Percentiles rank a stretch among this genome's conserved stretches.
Evolutionary conservation across 1,140 invertebrate genomes (phyloP).

Genomic region (Dreissena polymorpha): DNA sequence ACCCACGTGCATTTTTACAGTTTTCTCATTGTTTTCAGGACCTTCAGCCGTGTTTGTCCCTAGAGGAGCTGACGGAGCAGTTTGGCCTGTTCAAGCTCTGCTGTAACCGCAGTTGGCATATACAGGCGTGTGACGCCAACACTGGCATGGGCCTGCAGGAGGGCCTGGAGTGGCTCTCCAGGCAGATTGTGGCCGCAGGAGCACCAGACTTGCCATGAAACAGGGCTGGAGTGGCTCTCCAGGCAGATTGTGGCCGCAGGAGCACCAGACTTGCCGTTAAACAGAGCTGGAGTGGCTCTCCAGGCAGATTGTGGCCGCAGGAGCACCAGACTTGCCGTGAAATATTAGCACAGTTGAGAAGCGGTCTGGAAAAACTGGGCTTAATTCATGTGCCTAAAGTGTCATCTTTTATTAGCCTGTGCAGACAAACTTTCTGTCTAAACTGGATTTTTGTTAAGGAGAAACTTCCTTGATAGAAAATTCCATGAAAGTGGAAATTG

Average conservation of each 20-base stretch:
- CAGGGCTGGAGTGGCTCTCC: slow-evolving; percentile 98
- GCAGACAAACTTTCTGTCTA: too few relatives aligned
- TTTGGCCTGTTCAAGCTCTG: slow-evolving; percentile 93
- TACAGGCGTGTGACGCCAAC: slow-evolving; percentile 98
- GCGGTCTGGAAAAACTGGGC: too few relatives aligned
- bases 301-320: slow-evolving; percentile 83
- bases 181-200: slow-evolving; percentile 81
- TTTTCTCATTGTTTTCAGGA: slow-evolving; percentile 84
- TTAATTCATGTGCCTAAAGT: too few relatives aligned
- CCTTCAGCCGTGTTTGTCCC: slow-evolving; percentile 98
- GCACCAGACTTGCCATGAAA: slow-evolving; percentile 70
- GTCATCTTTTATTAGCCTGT: too few relatives aligned
- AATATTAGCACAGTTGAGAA: too few relatives aligned
- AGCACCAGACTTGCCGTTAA: slow-evolving; percentile 70
- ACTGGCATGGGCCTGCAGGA: slow-evolving; percentile 98
- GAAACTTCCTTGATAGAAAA: too few relatives aligned
- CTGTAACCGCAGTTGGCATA: slow-evolving; percentile 93
- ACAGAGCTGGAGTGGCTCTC: slow-evolving; percentile 99
- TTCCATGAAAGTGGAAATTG: too few relatives aligned
- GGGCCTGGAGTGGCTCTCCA: slow-evolving; percentile 99
- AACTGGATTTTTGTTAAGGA: too few relatives aligned
- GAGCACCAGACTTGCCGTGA: slow-evolving; percentile 72
- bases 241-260: slow-evolving; percentile 83
- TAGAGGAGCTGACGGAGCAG: slow-evolving; percentile 98
- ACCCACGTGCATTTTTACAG: too few relatives aligned